Conservation (phyloP, 1,140 invertebrate species). For the Aphidius gifuensis region DNA sequence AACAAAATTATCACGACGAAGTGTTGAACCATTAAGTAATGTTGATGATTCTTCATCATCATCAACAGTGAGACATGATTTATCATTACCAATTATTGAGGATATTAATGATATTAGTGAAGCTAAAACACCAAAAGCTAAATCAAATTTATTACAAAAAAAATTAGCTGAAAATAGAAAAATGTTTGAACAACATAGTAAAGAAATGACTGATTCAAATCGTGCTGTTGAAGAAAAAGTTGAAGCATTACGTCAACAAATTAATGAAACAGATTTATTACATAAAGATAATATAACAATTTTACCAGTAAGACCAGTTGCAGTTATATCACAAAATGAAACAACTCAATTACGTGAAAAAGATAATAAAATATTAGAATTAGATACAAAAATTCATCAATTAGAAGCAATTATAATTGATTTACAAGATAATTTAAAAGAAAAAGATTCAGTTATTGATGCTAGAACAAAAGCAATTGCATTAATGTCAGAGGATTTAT, state of each 20-base stretch:
- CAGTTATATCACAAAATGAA: constrained; percentile 34
- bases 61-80: constrained; percentile 33
- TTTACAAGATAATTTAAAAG: constrained; percentile 75
- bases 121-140: constrained; percentile 49
- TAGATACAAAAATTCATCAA: constrained; percentile 59
- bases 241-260: constrained; percentile 48
- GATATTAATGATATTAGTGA: constrained; percentile 44
- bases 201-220: constrained; percentile 49
- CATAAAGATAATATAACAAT: constrained; percentile 30
- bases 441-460: constrained; percentile 83
- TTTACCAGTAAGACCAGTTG: constrained; percentile 34
- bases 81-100: constrained; percentile 27
- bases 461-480: constrained; percentile 77
- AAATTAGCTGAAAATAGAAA: constrained; percentile 51
- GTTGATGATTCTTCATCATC: constrained; percentile 17
- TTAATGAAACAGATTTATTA: constrained; percentile 45
- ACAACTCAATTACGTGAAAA: constrained; percentile 45
- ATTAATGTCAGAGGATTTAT: constrained; percentile 73
- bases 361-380: constrained; percentile 53
- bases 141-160: constrained; percentile 48
- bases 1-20: constrained; percentile 40
- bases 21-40: constrained; percentile 34
- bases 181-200: constrained; percentile 49
- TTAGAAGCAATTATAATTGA: constrained; percentile 66
- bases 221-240: constrained; percentile 51